A percentile compares a stretch with the other conserved stretches of the same genome.
phyloP scores from a whole-genome alignment of 1,140 invertebrate genomes.

The Propsilocerus akamusi region DNA sequence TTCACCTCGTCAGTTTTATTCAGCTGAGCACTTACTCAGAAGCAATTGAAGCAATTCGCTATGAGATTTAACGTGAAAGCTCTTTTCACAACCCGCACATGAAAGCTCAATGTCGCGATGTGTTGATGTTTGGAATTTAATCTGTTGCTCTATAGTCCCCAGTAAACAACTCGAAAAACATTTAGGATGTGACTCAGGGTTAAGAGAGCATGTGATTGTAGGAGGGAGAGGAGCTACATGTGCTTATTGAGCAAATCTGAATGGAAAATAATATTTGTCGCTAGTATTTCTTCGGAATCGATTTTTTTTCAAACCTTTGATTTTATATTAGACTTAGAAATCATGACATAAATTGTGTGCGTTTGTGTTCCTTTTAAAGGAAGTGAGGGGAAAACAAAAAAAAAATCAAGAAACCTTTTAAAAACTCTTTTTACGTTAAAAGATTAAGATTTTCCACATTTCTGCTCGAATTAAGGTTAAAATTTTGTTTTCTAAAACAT shows the following conservation, averaged over 20 bases:
- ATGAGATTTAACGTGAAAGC: no score
- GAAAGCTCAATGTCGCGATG: constrained; percentile 4
- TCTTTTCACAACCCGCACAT: no score
- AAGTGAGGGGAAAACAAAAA: not conserved
- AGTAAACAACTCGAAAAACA: not conserved
- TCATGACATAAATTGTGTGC: no score
- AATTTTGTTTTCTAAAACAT: constrained; percentile 2
- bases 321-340: no score
- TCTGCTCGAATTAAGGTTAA: constrained; percentile 4
- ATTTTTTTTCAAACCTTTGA: no score
- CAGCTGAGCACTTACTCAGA: not conserved
- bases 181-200: not conserved
- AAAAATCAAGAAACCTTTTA: not conserved
- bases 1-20: not conserved
- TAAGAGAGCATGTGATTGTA: no score
- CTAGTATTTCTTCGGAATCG: not conserved
- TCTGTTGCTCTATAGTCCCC: not conserved
- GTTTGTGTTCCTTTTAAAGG: no score
- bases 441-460: constrained; percentile 4
- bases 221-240: no score
- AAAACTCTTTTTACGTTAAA: not conserved
- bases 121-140: constrained; percentile 1
- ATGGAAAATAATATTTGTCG: no score
- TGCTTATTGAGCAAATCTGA: no score
- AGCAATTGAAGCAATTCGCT: no score